Base-by-base conservation (phyloP, 2,797 vertebrate genomes). In the Enteromius fasciolatus region DNA sequence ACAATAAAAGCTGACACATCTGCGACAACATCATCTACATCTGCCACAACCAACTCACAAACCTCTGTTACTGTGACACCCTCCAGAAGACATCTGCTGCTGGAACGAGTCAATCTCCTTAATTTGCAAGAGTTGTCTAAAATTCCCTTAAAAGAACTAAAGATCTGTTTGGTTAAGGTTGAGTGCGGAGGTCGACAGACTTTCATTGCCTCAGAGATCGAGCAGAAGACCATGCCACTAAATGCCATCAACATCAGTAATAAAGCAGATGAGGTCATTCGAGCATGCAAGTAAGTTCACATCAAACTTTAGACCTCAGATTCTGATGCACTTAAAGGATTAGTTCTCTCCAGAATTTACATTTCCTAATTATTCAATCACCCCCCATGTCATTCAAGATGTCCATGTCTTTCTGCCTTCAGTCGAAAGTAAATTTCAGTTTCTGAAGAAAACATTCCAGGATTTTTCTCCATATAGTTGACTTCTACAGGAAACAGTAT, bases 211-310 rank as follows among this genome's bases (percentile, higher is more conserved):
- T 96, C 96, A 0, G 96, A 97, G 88, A 88, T 96, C 23, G 94
- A 96, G 83, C 94, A 95, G 81, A 89, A 87, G 84, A 88, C 84
- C 81, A 92, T 92, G 90, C 95, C 88, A 10, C 91, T 97, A 52
- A 91, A 91, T 17, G 92, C 95, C 77, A 93, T 97, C 87, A 95
- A 87, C 91, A 96, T 98, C 82, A 83, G 86, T 70, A 95, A 97
- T 90, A 94, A 92, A 0, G 96, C 94, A 0, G 80, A 91, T 0
- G 95, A 98, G 9, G 91, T 98, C 50, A 88, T 97, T 87, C 88
- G 90, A 48, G 95, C 97, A 52, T 97, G 96, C 96, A 97, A 94
- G 97, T 98, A 86, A 96, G 97, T 95, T 15, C 14, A 28, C 4
- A 12, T 76, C 14, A 61, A n/a, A 61, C 8, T 76, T 25, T 61